Conservation (phyloP, 2,888 invertebrate genomes). For the Eubasilissa splendida region DNA sequence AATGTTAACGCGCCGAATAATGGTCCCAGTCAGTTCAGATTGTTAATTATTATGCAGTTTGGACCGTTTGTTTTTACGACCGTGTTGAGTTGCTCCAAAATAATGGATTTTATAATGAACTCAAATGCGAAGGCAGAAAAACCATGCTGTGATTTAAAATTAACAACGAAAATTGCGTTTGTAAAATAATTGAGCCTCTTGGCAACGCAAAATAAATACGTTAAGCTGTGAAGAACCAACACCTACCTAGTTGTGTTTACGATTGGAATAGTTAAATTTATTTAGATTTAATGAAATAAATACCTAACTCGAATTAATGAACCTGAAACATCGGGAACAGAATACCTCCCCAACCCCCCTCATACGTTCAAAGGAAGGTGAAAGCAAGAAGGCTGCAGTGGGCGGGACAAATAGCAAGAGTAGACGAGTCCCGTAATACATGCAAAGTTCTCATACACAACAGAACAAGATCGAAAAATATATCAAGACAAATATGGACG, state of each 20-base stretch:
- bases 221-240: background rate
- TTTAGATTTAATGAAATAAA: slow-evolving; percentile 1
- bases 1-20: slow-evolving; percentile 1
- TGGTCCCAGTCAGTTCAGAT: background rate
- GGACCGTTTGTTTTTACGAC: slow-evolving; percentile 22
- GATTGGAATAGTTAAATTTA: background rate
- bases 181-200: slow-evolving; percentile 22
- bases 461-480: no score
- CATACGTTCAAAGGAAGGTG: no score
- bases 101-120: slow-evolving; percentile 29
- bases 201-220: slow-evolving; percentile 3
- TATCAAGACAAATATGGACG: no score
- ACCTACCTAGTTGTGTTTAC: background rate
- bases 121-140: slow-evolving; percentile 19
- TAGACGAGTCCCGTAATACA: no score
- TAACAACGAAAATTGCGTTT: slow-evolving; percentile 19
- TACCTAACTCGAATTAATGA: no score
- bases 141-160: slow-evolving; percentile 28
- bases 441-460: no score
- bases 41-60: slow-evolving; percentile 30
- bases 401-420: no score
- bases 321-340: no score
- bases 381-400: no score
- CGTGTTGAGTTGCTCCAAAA: slow-evolving; percentile 3
- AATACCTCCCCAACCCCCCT: no score